A percentile compares a stretch with the other conserved stretches of the same genome.
Conservation (phyloP, 2,797 vertebrate genomes). For the Babyrousa celebensis region DNA sequence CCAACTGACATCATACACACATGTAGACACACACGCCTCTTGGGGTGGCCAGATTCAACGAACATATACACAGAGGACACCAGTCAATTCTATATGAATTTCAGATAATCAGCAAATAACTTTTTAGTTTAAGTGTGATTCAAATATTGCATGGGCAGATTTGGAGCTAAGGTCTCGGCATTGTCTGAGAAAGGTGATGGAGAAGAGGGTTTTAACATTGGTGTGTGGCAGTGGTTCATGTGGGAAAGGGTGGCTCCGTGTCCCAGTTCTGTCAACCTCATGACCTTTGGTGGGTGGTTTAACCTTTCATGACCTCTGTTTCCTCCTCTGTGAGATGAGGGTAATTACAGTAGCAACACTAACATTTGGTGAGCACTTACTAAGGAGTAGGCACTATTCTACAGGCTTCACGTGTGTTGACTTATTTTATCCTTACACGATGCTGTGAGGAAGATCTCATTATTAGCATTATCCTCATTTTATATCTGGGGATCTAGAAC, state of each 20-base stretch:
- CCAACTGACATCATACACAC: background rate
- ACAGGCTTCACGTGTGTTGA: background rate
- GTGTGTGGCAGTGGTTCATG: background rate
- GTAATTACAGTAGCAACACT: background rate
- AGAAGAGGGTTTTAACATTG: background rate
- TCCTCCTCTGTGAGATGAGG: background rate
- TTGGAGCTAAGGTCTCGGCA: background rate
- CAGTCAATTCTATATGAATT: background rate
- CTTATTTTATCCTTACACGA: background rate
- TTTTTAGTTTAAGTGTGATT: background rate
- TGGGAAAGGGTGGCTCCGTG: background rate
- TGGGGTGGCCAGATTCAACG: background rate
- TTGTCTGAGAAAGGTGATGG: background rate
- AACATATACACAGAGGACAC: background rate
- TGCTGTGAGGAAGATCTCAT: background rate
- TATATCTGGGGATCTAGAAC: background rate
- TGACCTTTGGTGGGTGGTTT: background rate
- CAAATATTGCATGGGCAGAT: background rate
- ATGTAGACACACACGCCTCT: background rate
- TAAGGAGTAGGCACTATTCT: background rate
- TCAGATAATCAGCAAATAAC: background rate
- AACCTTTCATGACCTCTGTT: background rate
- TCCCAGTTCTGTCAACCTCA: background rate
- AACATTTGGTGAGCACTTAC: background rate
- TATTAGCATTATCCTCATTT: background rate